Evolutionary conservation across 1,140 invertebrate species (phyloP).

Genomic region (Geopemphigus sp.): DNA sequence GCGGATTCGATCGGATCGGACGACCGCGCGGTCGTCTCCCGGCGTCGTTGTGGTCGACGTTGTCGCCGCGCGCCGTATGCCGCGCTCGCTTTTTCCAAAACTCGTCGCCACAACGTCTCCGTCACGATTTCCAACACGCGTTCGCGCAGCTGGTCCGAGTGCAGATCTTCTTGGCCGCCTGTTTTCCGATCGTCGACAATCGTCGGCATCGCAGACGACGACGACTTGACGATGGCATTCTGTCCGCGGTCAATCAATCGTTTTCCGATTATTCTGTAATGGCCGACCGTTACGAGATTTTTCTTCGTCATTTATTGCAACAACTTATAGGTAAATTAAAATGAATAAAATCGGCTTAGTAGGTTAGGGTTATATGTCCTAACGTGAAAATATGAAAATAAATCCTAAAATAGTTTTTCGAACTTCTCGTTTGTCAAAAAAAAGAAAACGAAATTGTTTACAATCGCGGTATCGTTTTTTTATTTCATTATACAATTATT

Average conservation of each 20-base stretch:
- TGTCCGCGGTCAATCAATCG: neutral
- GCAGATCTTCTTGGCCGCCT: neutral
- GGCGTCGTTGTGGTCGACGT: neutral
- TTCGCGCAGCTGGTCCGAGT: neutral
- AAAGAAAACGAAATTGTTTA: too few relatives aligned
- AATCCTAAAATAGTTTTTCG: too few relatives aligned
- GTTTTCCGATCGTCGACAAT: neutral
- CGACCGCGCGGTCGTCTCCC: neutral
- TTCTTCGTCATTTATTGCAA: too few relatives aligned
- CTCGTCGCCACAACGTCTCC: constrained; percentile 5
- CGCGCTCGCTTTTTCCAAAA: neutral
- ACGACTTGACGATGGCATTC: neutral
- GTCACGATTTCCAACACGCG: constrained; percentile 13
- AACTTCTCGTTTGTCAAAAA: too few relatives aligned
- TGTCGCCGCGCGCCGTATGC: neutral
- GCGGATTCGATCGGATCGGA: constrained; percentile 16
- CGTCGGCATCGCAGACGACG: neutral
- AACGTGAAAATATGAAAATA: neutral
- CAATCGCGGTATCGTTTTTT: too few relatives aligned
- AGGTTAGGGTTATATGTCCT: neutral
- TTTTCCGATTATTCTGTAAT: constrained; percentile 26
- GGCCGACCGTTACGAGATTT: too few relatives aligned
- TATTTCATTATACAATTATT: too few relatives aligned
- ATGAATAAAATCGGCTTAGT: neutral
- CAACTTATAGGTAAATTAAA: too few relatives aligned